These are phyloP conservation scores for Picus viridis DNA, from an alignment of 2,797 vertebrate species.

Conservation along the genomic window DNA sequence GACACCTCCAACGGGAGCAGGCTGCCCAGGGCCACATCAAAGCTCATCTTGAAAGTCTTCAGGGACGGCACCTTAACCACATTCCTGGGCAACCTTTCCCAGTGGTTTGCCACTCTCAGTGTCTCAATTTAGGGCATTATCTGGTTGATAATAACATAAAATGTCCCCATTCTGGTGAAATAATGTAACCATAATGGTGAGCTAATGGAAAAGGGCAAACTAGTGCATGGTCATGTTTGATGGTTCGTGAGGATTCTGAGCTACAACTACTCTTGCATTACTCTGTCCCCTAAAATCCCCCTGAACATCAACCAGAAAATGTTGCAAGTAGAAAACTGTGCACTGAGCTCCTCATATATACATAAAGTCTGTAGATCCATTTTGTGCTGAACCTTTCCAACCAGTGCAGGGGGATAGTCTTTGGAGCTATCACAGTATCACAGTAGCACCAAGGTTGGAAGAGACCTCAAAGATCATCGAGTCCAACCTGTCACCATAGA, in stretches of 20 bases:
- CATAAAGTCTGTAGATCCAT: neutral
- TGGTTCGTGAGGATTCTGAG: neutral
- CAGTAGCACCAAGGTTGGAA: no score
- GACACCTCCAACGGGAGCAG: no score
- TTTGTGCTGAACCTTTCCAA: neutral
- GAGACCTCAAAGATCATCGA: no score
- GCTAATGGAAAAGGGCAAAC: neutral
- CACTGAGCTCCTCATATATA: neutral
- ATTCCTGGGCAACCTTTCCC: no score
- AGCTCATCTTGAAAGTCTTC: no score
- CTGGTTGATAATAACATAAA: neutral
- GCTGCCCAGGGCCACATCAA: no score
- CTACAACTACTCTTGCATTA: neutral
- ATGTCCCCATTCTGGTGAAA: no score
- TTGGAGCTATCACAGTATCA: neutral
- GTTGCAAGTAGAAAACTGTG: neutral
- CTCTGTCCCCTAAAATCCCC: neutral
- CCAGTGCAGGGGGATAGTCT: neutral
- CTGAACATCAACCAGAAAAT: neutral
- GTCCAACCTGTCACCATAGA: no score
- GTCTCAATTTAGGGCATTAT: neutral
- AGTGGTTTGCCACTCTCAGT: no score
- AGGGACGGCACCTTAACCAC: no score
- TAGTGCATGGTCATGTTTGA: fast-evolving
- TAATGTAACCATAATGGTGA: no score